Conservation (phyloP, 2,888 invertebrate genomes). For the Cantharis nigra region DNA sequence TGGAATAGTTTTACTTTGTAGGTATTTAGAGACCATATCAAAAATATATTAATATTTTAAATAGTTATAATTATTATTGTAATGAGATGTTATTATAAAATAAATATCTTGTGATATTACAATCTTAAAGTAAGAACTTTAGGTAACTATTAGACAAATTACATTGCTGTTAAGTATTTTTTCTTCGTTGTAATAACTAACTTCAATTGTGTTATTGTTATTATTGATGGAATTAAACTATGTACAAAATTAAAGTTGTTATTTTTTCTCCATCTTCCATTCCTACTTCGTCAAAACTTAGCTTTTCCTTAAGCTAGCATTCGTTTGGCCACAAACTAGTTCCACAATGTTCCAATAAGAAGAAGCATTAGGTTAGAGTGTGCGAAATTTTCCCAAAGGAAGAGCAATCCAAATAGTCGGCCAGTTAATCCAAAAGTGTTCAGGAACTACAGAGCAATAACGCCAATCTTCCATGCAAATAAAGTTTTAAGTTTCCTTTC, state of each 20-base stretch:
- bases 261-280: too few relatives aligned
- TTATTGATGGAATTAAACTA: background rate
- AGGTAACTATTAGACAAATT: conserved; percentile 6
- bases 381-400: too few relatives aligned
- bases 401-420: too few relatives aligned
- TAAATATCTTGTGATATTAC: conserved; percentile 23
- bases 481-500: too few relatives aligned
- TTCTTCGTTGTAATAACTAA: background rate
- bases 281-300: too few relatives aligned
- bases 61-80: background rate
- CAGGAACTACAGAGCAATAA: too few relatives aligned
- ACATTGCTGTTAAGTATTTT: background rate
- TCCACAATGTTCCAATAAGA: too few relatives aligned
- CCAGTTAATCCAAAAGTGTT: too few relatives aligned
- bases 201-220: background rate
- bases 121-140: conserved; percentile 9
- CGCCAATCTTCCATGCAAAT: too few relatives aligned
- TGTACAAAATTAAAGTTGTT: background rate
- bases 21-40: conserved; percentile 15
- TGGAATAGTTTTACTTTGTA: background rate
- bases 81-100: conserved; percentile 1
- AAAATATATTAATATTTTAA: background rate
- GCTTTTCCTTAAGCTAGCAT: too few relatives aligned
- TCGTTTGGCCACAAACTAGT: too few relatives aligned
- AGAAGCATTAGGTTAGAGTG: too few relatives aligned